Base-by-base conservation (phyloP, 2,888 invertebrate species). In the Sipha maydis region DNA sequence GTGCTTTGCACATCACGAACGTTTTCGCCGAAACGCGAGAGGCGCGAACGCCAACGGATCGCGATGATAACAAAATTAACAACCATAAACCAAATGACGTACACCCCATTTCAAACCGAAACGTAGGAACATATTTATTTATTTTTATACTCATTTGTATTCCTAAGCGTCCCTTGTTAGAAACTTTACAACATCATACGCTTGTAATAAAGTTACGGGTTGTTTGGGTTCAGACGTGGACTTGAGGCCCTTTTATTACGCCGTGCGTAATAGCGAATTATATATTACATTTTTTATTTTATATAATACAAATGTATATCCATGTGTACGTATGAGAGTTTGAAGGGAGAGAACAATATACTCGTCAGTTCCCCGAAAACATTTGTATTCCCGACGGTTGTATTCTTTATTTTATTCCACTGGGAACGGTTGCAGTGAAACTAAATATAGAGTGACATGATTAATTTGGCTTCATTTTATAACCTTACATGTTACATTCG, bases 181-280 rank as follows among this genome's bases (percentile, higher is more conserved):
- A 48, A 71, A 83, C 83, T 83, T 83, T 83, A 71, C 71, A 83
- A 71, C 83, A 25, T 71, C 69, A 31, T 48, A 14, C 14, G 48
- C 25, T 31, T 21, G 71, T 71, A 83, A 83, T 83, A 83, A 83
- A 83, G 71, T 54, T 31, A 83, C 71, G 76, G 41, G 25, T 76
- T n/a, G 14, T 48, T 21, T n/a, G 54, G 71, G 71, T 83, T 69
- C 54, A 31, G 9, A 21, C 61, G 71, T 71, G 14, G 31, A 83
- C 48, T 83, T n/a, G 48, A 71, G 83, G 48, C 71, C 11, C 41
- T 48, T 83, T 71, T 83, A 71, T 83, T 71, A 31, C 31, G 14
- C 5, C 41, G 21, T 21, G 19, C 34, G 48, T 31, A 48, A 54
- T 71, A 41, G 48, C 25, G 25, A 54, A 83, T 71, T 83, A 82